phyloP scores from a whole-genome alignment of 1,140 invertebrate species.

The Teleopsis dalmanni region DNA sequence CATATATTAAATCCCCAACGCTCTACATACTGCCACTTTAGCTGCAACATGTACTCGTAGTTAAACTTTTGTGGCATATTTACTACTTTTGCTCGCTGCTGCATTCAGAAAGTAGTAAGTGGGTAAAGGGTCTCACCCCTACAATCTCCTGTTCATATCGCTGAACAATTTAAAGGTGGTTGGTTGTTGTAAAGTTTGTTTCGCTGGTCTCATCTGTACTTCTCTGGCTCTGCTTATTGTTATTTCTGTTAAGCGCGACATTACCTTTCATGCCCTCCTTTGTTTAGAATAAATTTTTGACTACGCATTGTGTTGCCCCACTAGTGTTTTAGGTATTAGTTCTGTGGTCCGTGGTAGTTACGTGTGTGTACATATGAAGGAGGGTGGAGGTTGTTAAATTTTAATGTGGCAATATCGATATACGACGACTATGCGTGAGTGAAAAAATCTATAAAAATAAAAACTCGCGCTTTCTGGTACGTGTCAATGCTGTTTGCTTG shows the following conservation, averaged over 20 bases:
- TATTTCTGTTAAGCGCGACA: conserved; percentile 22
- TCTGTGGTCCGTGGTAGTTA: background rate
- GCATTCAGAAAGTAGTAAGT: too few relatives aligned
- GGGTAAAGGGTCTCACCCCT: too few relatives aligned
- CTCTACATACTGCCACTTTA: too few relatives aligned
- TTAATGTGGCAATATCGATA: conserved; percentile 40
- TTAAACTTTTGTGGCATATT: too few relatives aligned
- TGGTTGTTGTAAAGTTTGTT: too few relatives aligned
- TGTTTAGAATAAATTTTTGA: conserved; percentile 34
- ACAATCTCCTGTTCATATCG: too few relatives aligned
- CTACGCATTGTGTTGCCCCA: conserved; percentile 6
- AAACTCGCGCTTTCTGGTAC: conserved; percentile 15
- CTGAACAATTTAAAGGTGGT: too few relatives aligned
- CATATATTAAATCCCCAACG: too few relatives aligned
- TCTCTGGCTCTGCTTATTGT: too few relatives aligned
- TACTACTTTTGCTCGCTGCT: too few relatives aligned
- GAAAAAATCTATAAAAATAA: conserved; percentile 28
- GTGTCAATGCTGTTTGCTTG: conserved; percentile 10
- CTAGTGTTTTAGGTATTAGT: background rate
- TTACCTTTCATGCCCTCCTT: conserved; percentile 39
- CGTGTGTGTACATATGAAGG: conserved; percentile 6
- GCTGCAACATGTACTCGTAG: too few relatives aligned
- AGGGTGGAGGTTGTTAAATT: conserved; percentile 30
- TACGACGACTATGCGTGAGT: too few relatives aligned
- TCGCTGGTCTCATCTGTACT: conserved; percentile 32